These are phyloP conservation scores for Perccottus glenii DNA, from an alignment of 2,113 vertebrate genomes.

Conservation along the genomic window DNA sequence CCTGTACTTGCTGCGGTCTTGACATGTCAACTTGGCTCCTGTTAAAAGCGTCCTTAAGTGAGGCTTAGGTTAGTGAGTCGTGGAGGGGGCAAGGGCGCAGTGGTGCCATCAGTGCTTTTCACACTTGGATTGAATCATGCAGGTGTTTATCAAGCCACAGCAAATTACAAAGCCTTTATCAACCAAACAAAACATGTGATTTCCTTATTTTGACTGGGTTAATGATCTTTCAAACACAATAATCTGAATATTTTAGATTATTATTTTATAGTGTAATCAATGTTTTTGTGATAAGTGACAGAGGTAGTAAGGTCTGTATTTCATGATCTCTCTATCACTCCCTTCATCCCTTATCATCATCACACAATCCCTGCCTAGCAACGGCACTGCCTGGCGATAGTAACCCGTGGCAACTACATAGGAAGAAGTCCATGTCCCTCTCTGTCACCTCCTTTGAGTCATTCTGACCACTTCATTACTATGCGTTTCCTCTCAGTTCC, in stretches of 20 bases:
- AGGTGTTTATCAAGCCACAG: constrained; percentile 19
- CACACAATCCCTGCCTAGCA: constrained; percentile 58
- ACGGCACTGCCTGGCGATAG: constrained; percentile 59
- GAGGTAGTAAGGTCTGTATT: constrained; percentile 17
- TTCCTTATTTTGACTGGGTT: too few species aligned
- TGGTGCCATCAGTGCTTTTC: neutral
- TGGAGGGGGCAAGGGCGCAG: neutral
- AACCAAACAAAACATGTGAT: too few species aligned
- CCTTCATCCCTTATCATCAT: constrained; percentile 31
- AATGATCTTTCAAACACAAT: too few species aligned
- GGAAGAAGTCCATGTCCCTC: constrained; percentile 30
- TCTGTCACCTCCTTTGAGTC: constrained; percentile 22
- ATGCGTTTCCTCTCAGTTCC: neutral
- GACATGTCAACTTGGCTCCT: neutral
- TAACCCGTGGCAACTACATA: constrained; percentile 66
- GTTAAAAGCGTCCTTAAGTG: neutral
- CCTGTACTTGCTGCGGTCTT: neutral
- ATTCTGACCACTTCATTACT: constrained; percentile 14
- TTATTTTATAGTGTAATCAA: too few species aligned
- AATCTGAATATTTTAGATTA: too few species aligned
- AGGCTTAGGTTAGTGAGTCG: neutral
- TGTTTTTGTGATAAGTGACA: constrained; percentile 4
- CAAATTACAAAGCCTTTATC: neutral
- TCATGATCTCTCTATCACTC: constrained; percentile 20
- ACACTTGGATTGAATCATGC: neutral